A percentile compares a stretch with the other conserved stretches of the same genome.
Evolutionary conservation across 2,113 vertebrate genomes (phyloP).

Genomic region (Corythornis cristatus): DNA sequence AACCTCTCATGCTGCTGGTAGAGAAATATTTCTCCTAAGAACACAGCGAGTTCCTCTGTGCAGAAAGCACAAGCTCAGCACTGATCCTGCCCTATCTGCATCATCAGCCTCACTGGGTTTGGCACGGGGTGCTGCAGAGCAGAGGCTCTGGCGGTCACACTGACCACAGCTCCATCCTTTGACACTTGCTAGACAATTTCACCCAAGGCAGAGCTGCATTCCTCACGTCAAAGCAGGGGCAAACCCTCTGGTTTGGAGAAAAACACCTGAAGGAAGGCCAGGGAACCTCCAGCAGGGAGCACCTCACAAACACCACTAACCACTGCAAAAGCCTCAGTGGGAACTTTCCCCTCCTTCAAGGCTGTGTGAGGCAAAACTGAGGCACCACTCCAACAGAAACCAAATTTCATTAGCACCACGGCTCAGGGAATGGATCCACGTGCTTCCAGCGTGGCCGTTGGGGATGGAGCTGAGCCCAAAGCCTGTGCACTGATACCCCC

Average conservation of each 20-base stretch:
- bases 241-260: not conserved
- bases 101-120: not conserved
- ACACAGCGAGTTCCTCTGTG: not conserved
- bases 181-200: not conserved
- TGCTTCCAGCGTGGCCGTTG: not conserved
- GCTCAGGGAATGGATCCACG: not conserved
- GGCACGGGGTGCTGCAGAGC: not conserved
- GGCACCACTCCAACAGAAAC: not conserved
- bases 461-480: not conserved
- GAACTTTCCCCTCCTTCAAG: not conserved
- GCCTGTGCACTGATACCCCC: not conserved
- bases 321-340: not conserved
- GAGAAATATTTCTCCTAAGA: not conserved
- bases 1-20: not conserved
- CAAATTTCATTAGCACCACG: not conserved
- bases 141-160: not conserved
- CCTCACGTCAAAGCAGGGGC: not conserved
- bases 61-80: not conserved
- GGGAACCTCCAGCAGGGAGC: not conserved
- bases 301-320: not conserved
- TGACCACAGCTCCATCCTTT: not conserved
- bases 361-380: fast-evolving
- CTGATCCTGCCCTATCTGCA: not conserved
- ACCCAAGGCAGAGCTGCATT: not conserved
- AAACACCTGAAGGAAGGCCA: not conserved